Base-by-base conservation (phyloP, 2,113 vertebrate species). In the Taurulus bubalis region DNA sequence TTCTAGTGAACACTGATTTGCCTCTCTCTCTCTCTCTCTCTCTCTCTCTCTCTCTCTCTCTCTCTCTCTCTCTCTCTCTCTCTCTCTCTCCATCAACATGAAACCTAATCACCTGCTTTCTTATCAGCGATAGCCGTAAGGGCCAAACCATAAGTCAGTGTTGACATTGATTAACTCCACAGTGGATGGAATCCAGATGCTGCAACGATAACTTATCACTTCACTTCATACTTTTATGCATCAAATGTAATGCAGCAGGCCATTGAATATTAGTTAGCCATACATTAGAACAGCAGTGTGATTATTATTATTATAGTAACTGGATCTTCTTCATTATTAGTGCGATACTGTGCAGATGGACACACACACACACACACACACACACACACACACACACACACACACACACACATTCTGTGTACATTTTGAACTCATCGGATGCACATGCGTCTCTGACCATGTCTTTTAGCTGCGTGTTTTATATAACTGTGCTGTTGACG, bases 51-150 rank as follows among this genome's bases (percentile, higher is more conserved):
- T 38, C 36, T n/a, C 9, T 67, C 42, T 32, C 30, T 3, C 30
- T 32, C 30, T 32, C 34, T 4, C 34, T 4, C 36, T 38, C 36
- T n/a, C 9, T 32, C 30, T 3, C 30, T 32, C 30, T 32, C 34
- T 4, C 34, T 4, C 36, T 38, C 36, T n/a, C 9, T 67, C 42
- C 34, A 11, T 71, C 71, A 71, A 9, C 49, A 58, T 51, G 3
- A 30, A 82, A 47, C 30, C 49, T 36, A 45, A 34, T 78, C 62
- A 55, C 56, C 26, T 72, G 12, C 74, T 62, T 62, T 72, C 22
- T 69, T 58, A 74, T 79, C 70, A 38, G 70, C 18, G 12, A 0
- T 69, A 68, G 55, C 56, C 69, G 6, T 56, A 20, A 16, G 28
- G 42, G 30, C 26, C 4, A 24, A 7, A 32, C 18, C 12, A 49